phyloP scores from a whole-genome alignment of 30 jellyfish, hydroid and myxozoan species.

The Haliclystus octoradiatus region DNA sequence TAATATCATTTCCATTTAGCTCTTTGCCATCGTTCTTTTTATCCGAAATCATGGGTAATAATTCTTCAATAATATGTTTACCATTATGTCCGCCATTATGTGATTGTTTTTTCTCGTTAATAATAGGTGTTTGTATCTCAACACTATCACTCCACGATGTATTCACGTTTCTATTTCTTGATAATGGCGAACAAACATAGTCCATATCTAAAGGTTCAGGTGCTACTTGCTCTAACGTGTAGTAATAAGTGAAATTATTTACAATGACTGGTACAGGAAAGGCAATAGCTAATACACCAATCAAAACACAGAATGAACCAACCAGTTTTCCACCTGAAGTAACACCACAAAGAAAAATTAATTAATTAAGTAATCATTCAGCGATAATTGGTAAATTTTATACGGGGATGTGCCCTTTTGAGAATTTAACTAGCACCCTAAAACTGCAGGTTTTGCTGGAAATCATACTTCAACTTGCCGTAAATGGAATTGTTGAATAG shows the following conservation, averaged over 20 bases:
- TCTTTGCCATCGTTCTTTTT: neutral
- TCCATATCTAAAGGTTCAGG: slow-evolving; percentile 95
- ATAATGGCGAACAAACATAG: slow-evolving; percentile 66
- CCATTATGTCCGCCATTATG: too few relatives aligned
- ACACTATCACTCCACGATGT: neutral
- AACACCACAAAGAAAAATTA: neutral
- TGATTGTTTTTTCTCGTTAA: neutral
- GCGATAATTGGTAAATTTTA: neutral
- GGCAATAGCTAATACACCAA: slow-evolving; percentile 89
- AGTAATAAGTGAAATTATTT: slow-evolving; percentile 84
- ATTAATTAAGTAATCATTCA: neutral
- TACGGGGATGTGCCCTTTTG: too few relatives aligned
- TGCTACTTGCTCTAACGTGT: slow-evolving; percentile 76
- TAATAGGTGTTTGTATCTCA: neutral
- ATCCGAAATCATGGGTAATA: neutral
- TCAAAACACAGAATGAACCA: slow-evolving; percentile 86
- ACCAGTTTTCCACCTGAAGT: slow-evolving; percentile 78
- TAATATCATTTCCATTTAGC: neutral
- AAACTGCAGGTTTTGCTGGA: too few relatives aligned
- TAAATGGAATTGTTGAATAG: too few relatives aligned
- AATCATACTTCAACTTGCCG: too few relatives aligned
- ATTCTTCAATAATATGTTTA: neutral
- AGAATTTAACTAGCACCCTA: too few relatives aligned
- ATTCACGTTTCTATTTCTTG: slow-evolving; percentile 22
- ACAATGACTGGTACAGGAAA: slow-evolving; percentile 95